phyloP scores from a whole-genome alignment of 2,113 vertebrate genomes.

The Paraplagusia blochii region DNA sequence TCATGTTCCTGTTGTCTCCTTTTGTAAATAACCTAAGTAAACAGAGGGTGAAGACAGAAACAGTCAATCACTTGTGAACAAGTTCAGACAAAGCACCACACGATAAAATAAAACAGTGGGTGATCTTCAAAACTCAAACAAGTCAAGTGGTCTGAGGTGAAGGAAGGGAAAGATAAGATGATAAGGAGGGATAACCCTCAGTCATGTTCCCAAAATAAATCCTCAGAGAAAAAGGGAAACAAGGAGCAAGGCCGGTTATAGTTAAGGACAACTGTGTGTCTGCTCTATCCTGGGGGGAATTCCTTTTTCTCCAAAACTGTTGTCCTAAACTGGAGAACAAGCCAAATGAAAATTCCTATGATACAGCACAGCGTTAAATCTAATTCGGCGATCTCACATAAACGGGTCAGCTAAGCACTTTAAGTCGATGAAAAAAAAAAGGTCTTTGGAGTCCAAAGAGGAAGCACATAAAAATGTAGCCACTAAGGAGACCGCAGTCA shows the following conservation, averaged over 20 bases:
- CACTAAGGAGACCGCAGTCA: not conserved
- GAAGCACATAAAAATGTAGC: slow-evolving; percentile 10
- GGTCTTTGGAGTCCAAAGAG: not conserved
- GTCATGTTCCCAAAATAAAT: slow-evolving; percentile 67
- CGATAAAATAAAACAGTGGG: slow-evolving; percentile 29
- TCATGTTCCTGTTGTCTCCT: slow-evolving; percentile 32
- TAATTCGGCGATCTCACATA: slow-evolving; percentile 42
- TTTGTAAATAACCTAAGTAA: slow-evolving; percentile 55
- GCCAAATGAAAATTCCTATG: slow-evolving; percentile 38
- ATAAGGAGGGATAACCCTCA: slow-evolving; percentile 33
- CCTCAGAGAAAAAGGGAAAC: slow-evolving; percentile 26
- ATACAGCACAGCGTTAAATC: slow-evolving; percentile 53
- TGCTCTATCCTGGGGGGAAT: slow-evolving; percentile 18
- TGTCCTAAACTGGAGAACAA: slow-evolving; percentile 18
- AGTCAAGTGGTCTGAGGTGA: slow-evolving; percentile 15
- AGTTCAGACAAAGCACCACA: slow-evolving; percentile 25
- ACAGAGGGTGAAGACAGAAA: slow-evolving; percentile 41
- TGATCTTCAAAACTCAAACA: slow-evolving; percentile 3
- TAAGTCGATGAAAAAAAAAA: slow-evolving; percentile 33
- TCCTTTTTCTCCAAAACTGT: slow-evolving; percentile 16
- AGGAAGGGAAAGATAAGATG: slow-evolving; percentile 37
- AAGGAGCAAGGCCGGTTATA: slow-evolving; percentile 31
- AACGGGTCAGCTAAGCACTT: slow-evolving; percentile 19
- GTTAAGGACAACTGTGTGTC: slow-evolving; percentile 6
- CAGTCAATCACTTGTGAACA: slow-evolving; percentile 42